Percentiles rank a stretch among this genome's conserved stretches.
These are phyloP conservation scores for Phrynocephalus forsythii DNA, from an alignment of 2,797 vertebrate genomes.

Conservation along the genomic window DNA sequence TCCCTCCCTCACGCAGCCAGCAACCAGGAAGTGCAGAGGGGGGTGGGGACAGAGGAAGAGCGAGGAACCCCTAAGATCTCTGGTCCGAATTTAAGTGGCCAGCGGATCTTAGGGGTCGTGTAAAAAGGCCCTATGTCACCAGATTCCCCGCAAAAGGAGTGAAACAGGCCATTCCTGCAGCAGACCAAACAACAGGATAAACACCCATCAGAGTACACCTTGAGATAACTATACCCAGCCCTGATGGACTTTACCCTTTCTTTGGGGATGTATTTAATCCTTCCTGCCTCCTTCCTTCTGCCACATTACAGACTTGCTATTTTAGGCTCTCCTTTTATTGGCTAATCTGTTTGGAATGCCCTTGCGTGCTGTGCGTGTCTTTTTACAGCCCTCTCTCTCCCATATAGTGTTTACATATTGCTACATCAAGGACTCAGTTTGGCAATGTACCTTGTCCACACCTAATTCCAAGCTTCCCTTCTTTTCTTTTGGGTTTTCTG, in stretches of 20 bases:
- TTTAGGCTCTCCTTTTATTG: not conserved
- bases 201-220: not conserved
- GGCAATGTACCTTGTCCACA: not conserved
- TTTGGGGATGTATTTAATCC: not conserved
- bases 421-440: not conserved
- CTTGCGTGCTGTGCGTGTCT: not conserved
- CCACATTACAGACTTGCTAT: not conserved
- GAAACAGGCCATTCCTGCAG: no score
- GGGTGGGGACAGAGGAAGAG: no score
- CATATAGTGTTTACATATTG: not conserved
- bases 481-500: no score
- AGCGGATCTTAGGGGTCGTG: no score
- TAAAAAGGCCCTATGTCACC: no score
- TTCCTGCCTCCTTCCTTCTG: not conserved
- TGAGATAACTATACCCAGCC: no score
- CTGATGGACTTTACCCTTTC: not conserved
- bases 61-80: no score
- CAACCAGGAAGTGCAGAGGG: no score
- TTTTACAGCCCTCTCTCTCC: not conserved
- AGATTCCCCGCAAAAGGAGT: no score
- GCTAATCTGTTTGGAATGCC: slow-evolving; percentile 22
- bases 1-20: no score
- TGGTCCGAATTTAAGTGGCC: no score
- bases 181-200: no score
- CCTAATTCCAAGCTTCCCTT: not conserved